Evolutionary conservation across 2,113 vertebrate genomes (phyloP).

Genomic region (Ochotona princeps): DNA sequence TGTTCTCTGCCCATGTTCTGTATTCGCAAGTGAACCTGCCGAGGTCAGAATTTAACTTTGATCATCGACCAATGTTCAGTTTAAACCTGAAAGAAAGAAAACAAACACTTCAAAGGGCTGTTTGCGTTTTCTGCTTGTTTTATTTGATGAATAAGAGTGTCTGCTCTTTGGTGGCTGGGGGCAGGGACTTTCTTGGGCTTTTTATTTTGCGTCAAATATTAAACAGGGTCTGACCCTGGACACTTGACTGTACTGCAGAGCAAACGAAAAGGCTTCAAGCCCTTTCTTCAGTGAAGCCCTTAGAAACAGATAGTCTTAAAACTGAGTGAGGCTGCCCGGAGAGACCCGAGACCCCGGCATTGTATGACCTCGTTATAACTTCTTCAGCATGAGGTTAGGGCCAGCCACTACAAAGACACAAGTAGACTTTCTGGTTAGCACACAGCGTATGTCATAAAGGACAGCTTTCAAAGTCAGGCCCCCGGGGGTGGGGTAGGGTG

Average conservation of each 20-base stretch:
- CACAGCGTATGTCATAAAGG: neutral
- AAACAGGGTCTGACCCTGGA: conserved; percentile 21
- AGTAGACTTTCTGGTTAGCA: neutral
- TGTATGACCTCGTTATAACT: conserved; percentile 8
- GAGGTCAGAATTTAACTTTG: neutral
- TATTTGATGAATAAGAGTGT: neutral
- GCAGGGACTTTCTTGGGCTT: conserved; percentile 15
- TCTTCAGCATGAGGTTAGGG: neutral
- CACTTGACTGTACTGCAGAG: neutral
- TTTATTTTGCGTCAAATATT: conserved; percentile 51
- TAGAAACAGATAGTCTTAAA: conserved; percentile 32
- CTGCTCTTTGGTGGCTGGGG: neutral
- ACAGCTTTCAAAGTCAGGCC: neutral
- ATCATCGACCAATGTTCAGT: neutral
- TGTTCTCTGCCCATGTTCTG: neutral
- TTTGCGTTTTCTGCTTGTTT: conserved; percentile 23
- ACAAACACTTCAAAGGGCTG: neutral
- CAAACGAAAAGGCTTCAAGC: neutral
- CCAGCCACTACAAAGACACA: neutral
- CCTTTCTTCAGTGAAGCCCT: too few species aligned
- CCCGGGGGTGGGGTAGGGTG: too few species aligned
- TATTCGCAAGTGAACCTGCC: neutral
- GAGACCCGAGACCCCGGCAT: neutral
- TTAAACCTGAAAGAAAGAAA: neutral
- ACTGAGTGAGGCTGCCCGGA: neutral